Percentiles rank a stretch among this genome's conserved stretches.
Evolutionary conservation across 2,797 vertebrate genomes (phyloP).

Genomic region (Gobionotothen gibberifrons): DNA sequence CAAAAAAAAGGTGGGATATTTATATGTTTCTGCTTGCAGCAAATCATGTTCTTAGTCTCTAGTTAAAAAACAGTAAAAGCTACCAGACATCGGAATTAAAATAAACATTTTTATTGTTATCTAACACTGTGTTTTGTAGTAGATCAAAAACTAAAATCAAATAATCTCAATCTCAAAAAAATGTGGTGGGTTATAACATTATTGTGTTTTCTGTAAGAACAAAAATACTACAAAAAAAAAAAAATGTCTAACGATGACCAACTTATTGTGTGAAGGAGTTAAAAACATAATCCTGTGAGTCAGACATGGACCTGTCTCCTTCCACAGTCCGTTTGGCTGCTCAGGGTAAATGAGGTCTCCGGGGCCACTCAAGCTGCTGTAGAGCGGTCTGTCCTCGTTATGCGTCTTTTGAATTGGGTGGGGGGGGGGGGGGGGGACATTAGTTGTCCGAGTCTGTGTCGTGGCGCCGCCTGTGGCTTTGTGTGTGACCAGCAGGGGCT

Average conservation of each 20-base stretch:
- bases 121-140: not conserved
- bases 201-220: not conserved
- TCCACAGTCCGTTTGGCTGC: conserved; percentile 26
- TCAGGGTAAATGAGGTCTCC: conserved; percentile 59
- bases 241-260: not conserved
- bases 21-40: not conserved
- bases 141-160: not conserved
- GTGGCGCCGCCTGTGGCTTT: conserved; percentile 84
- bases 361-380: conserved; percentile 49
- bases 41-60: not conserved
- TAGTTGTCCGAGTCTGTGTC: conserved; percentile 86
- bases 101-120: conserved; percentile 3
- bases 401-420: conserved; percentile 52
- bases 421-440: conserved; percentile 52
- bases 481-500: conserved; percentile 75
- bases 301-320: conserved; percentile 31
- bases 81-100: conserved; percentile 6
- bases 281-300: conserved; percentile 32
- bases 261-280: conserved; percentile 4
- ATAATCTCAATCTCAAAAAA: not conserved
- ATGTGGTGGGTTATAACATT: conserved; percentile 26
- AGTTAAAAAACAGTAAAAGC: conserved; percentile 1
- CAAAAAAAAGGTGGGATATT: not conserved
- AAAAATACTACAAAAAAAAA: conserved; percentile 8
- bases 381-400: conserved; percentile 46